Percentiles rank a stretch among this genome's conserved stretches.
phyloP scores from a whole-genome alignment of 2,797 vertebrate genomes.

The Eulemur mongoz region DNA sequence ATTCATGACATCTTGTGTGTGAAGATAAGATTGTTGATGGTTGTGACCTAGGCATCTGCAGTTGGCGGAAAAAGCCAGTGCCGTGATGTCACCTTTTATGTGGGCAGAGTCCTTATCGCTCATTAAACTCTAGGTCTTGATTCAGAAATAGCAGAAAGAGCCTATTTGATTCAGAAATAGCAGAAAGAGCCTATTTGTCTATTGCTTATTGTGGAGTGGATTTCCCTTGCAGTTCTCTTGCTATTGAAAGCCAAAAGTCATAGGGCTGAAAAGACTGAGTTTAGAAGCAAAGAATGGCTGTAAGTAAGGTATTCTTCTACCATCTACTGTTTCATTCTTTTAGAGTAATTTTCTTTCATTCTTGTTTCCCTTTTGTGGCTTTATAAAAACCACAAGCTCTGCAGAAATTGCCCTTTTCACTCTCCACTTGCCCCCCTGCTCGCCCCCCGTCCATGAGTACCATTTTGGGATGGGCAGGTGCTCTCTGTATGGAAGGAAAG shows the following conservation, averaged over 20 bases:
- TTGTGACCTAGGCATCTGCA: background rate
- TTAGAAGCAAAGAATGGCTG: background rate
- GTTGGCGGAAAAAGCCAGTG: background rate
- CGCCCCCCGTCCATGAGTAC: fast-evolving
- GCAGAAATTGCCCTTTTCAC: background rate
- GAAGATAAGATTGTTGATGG: background rate
- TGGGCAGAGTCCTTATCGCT: background rate
- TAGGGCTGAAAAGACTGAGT: background rate
- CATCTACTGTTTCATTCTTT: background rate
- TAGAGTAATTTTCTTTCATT: background rate
- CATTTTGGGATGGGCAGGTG: fast-evolving
- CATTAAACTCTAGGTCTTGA: background rate
- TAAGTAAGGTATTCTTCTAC: background rate
- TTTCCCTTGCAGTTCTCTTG: background rate
- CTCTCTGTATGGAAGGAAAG: background rate
- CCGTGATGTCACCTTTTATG: background rate
- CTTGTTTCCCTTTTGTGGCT: background rate
- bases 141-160: background rate
- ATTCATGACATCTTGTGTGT: background rate
- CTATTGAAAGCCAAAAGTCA: background rate
- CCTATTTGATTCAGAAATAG: background rate
- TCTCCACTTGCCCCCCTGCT: too few relatives aligned
- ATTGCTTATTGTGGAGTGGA: background rate
- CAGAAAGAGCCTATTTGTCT: background rate
- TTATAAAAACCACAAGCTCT: background rate